Evolutionary conservation across 2,113 vertebrate species (phyloP).

Genomic region (Falcunculus frontatus): DNA sequence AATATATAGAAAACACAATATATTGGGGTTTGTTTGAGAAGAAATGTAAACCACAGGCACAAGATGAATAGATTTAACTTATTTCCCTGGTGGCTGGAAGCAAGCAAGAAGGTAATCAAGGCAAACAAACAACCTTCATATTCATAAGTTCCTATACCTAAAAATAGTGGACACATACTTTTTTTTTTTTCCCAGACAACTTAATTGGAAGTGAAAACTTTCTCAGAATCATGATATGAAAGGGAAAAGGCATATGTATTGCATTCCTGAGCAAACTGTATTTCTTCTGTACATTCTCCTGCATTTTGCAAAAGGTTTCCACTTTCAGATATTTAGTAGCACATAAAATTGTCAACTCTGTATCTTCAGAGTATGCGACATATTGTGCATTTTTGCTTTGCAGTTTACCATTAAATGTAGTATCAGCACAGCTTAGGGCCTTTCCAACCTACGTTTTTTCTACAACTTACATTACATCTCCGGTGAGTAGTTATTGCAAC

Average conservation of each 20-base stretch:
- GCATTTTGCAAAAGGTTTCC: not conserved
- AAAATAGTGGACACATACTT: not conserved
- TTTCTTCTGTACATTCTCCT: not conserved
- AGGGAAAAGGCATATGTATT: not conserved
- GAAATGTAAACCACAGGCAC: not conserved
- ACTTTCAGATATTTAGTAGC: not conserved
- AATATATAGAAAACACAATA: not conserved
- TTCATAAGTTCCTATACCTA: not conserved
- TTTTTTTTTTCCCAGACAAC: not conserved
- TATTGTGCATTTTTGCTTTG: not conserved
- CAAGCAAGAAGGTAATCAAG: not conserved
- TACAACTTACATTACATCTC: not conserved
- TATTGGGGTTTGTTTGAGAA: not conserved
- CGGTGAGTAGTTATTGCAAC: not conserved
- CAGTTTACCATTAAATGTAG: not conserved
- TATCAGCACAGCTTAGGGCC: not conserved
- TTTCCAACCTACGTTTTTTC: not conserved
- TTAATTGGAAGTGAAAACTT: not conserved
- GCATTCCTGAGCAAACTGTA: not conserved
- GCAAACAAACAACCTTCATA: not conserved
- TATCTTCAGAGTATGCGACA: not conserved
- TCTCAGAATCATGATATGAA: not conserved
- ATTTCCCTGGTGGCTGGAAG: not conserved
- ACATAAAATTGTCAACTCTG: not conserved
- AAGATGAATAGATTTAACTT: not conserved